phyloP scores from a whole-genome alignment of 2,113 vertebrate species.

The Dasyurus viverrinus region DNA sequence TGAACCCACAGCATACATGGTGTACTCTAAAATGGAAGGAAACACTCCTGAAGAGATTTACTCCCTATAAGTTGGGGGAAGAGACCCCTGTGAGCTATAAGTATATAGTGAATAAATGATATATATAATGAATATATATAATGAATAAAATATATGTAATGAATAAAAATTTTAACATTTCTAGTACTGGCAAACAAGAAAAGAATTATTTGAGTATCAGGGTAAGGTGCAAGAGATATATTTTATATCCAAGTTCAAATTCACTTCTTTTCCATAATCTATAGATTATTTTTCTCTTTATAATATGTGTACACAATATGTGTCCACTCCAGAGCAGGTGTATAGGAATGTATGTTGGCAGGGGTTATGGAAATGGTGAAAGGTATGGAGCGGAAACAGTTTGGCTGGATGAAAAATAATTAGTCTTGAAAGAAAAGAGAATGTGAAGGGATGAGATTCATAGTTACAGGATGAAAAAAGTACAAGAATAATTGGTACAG shows the following conservation, averaged over 20 bases:
- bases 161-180: background rate
- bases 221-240: background rate
- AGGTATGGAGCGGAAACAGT: background rate
- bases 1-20: background rate
- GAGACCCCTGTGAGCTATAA: background rate
- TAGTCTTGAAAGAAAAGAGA: background rate
- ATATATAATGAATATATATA: too few species aligned
- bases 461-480: background rate
- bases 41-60: background rate
- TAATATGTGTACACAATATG: background rate
- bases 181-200: background rate
- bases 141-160: background rate
- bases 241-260: background rate
- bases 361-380: background rate
- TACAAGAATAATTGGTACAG: background rate
- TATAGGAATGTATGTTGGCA: background rate
- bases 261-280: background rate
- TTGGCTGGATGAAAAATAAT: background rate
- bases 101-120: too few species aligned
- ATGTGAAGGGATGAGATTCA: background rate
- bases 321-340: background rate
- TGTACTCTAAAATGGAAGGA: background rate
- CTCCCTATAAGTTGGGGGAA: background rate
- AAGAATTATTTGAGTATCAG: background rate
- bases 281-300: background rate